Conservation (phyloP, 2,888 invertebrate species). For the Labia minor region DNA sequence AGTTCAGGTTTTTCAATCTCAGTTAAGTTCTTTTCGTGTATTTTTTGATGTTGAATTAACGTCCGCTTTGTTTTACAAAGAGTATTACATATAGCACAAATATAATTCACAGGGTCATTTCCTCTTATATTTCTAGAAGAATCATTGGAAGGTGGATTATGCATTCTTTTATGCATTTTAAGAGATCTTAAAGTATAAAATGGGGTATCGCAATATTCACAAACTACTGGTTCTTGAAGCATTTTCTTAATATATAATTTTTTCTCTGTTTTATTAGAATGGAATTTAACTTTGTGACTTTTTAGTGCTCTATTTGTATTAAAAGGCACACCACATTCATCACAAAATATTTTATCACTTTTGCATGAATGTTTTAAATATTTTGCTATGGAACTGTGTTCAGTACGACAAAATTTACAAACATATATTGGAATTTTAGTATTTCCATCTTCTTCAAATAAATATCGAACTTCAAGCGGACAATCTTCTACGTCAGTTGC, state of each 20-base stretch:
- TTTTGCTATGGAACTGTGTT: neutral
- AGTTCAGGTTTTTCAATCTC: neutral
- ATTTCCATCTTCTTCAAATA: neutral
- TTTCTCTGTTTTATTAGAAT: neutral
- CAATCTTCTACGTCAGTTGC: neutral
- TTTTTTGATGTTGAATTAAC: conserved; percentile 13
- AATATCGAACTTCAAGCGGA: neutral
- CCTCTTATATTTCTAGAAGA: neutral
- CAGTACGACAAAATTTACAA: neutral
- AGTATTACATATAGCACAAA: conserved; percentile 16
- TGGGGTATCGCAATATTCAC: conserved; percentile 17
- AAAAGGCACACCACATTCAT: neutral
- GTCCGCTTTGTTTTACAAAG: conserved; percentile 6
- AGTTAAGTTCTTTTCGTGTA: conserved; percentile 1
- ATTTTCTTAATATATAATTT: neutral
- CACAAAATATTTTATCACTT: neutral
- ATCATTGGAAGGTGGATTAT: neutral
- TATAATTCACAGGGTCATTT: neutral
- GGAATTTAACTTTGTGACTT: conserved; percentile 14
- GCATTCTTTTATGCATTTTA: conserved; percentile 14
- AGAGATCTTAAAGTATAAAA: conserved; percentile 17
- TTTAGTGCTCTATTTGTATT: neutral
- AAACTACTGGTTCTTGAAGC: neutral
- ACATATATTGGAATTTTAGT: neutral
- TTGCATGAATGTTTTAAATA: neutral